Percentiles rank a stretch among this genome's conserved stretches.
phyloP scores from a whole-genome alignment of 1,140 invertebrate genomes.

The Tetraneura akinire region DNA sequence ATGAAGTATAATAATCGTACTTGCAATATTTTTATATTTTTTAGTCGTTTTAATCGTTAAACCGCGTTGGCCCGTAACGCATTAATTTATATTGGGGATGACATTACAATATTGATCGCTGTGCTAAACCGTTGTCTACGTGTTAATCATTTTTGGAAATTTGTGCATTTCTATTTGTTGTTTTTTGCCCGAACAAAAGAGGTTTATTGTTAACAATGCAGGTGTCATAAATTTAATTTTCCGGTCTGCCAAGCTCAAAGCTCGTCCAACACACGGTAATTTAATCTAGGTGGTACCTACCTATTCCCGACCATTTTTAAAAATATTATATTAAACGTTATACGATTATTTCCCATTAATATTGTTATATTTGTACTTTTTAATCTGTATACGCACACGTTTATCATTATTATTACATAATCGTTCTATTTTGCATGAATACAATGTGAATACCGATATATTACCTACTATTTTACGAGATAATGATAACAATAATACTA shows the following conservation, averaged over 20 bases:
- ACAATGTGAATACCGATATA: no score
- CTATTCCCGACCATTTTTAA: neutral
- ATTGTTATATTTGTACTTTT: neutral
- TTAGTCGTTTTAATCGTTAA: neutral
- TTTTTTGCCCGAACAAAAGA: constrained; percentile 3
- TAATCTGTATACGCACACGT: neutral
- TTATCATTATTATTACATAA: neutral
- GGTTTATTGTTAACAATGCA: constrained; percentile 42
- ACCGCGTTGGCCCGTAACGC: neutral
- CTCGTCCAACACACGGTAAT: constrained; percentile 9
- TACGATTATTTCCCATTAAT: neutral
- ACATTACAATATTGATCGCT: constrained; percentile 12
- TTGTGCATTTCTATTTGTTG: constrained; percentile 13
- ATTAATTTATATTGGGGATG: neutral
- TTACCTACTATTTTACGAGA: no score
- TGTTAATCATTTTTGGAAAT: constrained; percentile 28
- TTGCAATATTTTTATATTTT: no score
- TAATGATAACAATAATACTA: no score
- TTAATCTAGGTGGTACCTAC: no score
- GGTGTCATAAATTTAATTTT: constrained; percentile 49
- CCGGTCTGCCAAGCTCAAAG: constrained; percentile 32
- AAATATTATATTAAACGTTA: neutral
- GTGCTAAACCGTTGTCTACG: neutral
- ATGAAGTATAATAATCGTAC: no score
- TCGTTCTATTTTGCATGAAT: no score